Evolutionary conservation across 2,113 vertebrate genomes (phyloP), one percentile per base, ranked within the genome.

Genomic region (Peromyscus californicus): DNA sequence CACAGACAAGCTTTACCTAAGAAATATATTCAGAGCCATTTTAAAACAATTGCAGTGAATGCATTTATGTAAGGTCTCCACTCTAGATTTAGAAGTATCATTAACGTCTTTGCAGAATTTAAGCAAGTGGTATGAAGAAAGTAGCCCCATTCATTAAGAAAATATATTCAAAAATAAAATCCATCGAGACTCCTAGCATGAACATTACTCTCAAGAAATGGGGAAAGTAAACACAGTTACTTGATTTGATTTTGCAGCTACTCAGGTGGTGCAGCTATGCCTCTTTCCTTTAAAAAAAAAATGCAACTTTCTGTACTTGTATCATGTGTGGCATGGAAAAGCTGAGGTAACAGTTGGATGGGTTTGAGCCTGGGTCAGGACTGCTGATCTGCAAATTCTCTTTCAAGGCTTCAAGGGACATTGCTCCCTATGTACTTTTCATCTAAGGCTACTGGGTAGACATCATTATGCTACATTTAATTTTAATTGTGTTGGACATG

Each of bases 81-180:
- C 59, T 82, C 19, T 76, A 85, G 11, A 95, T 93, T 97, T 91
- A 70, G 89, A 88, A 57, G 63, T 48, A 70, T 89, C 88, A 85
- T 97, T 97, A 95, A 75, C 57, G 80, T 96, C 29, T 36, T 48
- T 76, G 88, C 36, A 89, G 16, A 80, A 86, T 95, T 57, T 59
- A 91, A 85, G n/a, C 65, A 93, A 90, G 33, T 86, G n/a, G 8
- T 86, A 57, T 69, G 33, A 22, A 65, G 21, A 91, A 65, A 48
- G 39, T 11, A 83, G 2, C 4, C 21, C 1, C 1, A 17, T n/a
- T 19, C 10, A 83, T 51, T 57, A 65, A 79, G 48, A 59, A 33
- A 82, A 75, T 89, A 91, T 79, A 83, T 89, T 89, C 88, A 51
- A 63, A 93, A 93, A 91, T 91, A 79, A 51, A 90, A 36, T 70